phyloP scores from a whole-genome alignment of 2,888 invertebrate genomes.

The Hetaerina titia region DNA sequence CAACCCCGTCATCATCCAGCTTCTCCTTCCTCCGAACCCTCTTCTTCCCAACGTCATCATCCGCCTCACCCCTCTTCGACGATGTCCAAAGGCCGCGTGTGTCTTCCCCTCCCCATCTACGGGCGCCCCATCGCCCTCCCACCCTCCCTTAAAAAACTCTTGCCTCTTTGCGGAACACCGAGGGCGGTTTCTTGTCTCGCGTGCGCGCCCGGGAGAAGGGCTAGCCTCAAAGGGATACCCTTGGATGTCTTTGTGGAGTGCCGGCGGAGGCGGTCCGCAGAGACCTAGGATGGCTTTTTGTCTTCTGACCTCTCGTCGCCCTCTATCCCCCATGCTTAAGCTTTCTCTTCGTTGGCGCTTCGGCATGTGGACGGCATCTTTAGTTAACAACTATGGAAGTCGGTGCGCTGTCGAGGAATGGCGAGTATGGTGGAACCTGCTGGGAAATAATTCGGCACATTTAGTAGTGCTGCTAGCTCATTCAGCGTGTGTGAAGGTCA shows the following conservation, averaged over 20 bases:
- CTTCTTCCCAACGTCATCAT: neutral
- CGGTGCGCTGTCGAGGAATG: neutral
- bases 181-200: constrained; percentile 61
- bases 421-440: neutral
- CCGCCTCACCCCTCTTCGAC: neutral
- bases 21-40: neutral
- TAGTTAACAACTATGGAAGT: neutral
- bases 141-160: neutral
- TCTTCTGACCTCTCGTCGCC: constrained; percentile 7
- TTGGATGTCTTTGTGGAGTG: constrained; percentile 59
- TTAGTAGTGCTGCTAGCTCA: no score
- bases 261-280: constrained; percentile 38
- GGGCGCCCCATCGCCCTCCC: neutral
- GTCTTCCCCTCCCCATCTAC: neutral
- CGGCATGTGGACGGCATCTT: neutral
- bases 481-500: no score
- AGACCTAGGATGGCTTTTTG: constrained; percentile 42
- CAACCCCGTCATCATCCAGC: neutral
- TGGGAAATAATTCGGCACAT: neutral
- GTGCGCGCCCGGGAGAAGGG: neutral
- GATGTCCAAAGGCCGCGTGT: neutral
- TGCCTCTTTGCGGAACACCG: constrained; percentile 57
- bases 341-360: neutral
- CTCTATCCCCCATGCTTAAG: neutral
- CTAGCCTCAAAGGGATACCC: constrained; percentile 51